These are phyloP conservation scores for Alligator sinensis DNA, from an alignment of 2,113 vertebrate species.

Conservation along the genomic window DNA sequence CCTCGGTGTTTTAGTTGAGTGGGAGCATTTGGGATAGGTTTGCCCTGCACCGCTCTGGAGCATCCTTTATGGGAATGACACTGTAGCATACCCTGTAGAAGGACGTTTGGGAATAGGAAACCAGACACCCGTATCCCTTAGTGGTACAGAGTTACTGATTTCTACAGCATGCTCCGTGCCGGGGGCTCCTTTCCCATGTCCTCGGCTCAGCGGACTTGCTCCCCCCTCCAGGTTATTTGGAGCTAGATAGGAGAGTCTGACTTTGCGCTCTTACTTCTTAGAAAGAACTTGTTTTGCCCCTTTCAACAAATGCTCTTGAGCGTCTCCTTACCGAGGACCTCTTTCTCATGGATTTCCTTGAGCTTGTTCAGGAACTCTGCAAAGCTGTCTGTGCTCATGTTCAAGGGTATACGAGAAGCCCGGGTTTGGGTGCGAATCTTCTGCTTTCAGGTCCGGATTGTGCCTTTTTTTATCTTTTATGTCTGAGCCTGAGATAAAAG, in stretches of 20 bases:
- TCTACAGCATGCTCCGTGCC: neutral
- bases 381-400: conserved; percentile 84
- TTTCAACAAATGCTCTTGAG: neutral
- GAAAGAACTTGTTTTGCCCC: neutral
- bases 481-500: conserved; percentile 19
- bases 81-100: neutral
- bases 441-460: rapidly evolving
- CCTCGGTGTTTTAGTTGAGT: rapidly evolving
- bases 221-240: neutral
- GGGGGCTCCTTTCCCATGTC: neutral
- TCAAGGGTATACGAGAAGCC: neutral
- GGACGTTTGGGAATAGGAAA: neutral
- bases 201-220: neutral
- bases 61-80: neutral
- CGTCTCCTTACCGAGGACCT: conserved; percentile 84
- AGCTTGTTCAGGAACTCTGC: conserved; percentile 86
- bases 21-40: neutral
- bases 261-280: neutral
- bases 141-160: neutral
- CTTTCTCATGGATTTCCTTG: conserved; percentile 90
- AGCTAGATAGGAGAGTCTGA: neutral
- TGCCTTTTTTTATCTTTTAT: neutral
- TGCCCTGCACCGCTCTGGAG: neutral
- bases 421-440: neutral
- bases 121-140: neutral